These are phyloP conservation scores for Chelonoidis abingdonii DNA, from an alignment of 2,113 vertebrate species.

Conservation along the genomic window DNA sequence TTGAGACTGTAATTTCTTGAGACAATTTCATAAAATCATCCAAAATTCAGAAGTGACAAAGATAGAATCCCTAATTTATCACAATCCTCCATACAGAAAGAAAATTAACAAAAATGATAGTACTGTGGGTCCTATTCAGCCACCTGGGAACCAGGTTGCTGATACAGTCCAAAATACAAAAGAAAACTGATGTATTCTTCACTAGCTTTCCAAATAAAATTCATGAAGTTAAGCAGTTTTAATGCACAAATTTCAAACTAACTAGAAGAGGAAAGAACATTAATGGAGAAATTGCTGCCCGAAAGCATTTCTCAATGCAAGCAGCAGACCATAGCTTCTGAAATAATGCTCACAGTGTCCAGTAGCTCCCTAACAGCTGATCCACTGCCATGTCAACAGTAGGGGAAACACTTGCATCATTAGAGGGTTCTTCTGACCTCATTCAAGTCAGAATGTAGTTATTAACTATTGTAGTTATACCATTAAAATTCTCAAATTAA, in stretches of 20 bases:
- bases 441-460: background rate
- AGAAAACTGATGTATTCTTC: background rate
- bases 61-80: too few species aligned
- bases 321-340: background rate
- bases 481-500: conserved; percentile 9
- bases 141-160: too few species aligned
- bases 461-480: conserved; percentile 1
- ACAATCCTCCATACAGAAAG: too few species aligned
- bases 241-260: background rate
- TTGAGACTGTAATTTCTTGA: too few species aligned
- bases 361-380: background rate
- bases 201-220: background rate
- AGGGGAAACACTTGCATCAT: conserved; percentile 7
- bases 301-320: background rate
- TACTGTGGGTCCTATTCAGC: too few species aligned
- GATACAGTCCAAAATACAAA: background rate
- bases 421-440: conserved; percentile 19
- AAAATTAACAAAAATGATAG: too few species aligned
- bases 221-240: background rate
- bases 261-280: background rate
- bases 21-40: too few species aligned
- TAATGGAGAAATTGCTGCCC: background rate
- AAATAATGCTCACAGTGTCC: background rate
- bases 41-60: too few species aligned
- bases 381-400: background rate